These are phyloP conservation scores for Lamellibrachia satsuma DNA, from an alignment of 2,888 invertebrate genomes.

Conservation along the genomic window DNA sequence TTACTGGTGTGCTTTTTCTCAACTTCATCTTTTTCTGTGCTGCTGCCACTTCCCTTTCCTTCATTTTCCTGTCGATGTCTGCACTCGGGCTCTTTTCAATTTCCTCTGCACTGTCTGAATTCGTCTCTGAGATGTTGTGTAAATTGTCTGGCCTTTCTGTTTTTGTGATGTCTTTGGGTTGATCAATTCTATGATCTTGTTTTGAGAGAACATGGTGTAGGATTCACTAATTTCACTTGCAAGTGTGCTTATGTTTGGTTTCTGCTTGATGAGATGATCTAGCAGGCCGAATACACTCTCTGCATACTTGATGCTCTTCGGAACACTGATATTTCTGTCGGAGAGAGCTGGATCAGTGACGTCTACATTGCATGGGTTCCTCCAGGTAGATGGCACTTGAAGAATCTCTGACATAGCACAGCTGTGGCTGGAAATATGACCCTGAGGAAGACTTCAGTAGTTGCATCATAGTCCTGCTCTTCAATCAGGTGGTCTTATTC, in stretches of 20 bases:
- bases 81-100: slow-evolving; percentile 8
- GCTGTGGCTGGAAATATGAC: slow-evolving; percentile 25
- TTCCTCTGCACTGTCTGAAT: slow-evolving; percentile 5
- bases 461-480: neutral
- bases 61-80: neutral
- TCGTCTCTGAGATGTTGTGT: neutral
- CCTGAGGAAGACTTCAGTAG: neutral
- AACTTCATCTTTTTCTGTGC: neutral
- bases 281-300: slow-evolving; percentile 25
- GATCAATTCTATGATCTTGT: slow-evolving; percentile 24
- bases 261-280: slow-evolving; percentile 19
- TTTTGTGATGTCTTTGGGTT: slow-evolving; percentile 18
- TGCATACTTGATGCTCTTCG: slow-evolving; percentile 25
- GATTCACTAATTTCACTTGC: slow-evolving; percentile 18
- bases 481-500: slow-evolving; percentile 18
- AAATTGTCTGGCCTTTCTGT: neutral
- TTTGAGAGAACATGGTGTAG: slow-evolving; percentile 28
- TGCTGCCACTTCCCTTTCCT: neutral
- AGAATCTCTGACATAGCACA: neutral
- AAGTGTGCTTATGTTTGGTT: slow-evolving; percentile 27
- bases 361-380: neutral
- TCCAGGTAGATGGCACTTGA: slow-evolving; percentile 25
- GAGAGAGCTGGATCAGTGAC: neutral
- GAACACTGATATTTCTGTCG: neutral
- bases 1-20: neutral